Evolutionary conservation across 2,797 vertebrate species (phyloP).

Genomic region (Ctenopoma multispine): DNA sequence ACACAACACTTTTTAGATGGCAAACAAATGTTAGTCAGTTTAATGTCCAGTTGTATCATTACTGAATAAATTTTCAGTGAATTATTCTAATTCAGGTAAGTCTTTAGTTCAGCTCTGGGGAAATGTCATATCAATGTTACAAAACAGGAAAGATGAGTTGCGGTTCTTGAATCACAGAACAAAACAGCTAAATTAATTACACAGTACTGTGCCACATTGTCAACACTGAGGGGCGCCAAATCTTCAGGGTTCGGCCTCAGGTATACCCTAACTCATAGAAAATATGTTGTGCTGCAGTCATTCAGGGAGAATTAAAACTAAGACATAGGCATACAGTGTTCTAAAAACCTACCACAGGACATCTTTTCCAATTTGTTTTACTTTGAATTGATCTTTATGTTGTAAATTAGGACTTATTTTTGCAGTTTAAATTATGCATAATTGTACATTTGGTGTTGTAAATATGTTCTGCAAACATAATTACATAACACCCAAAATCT

Average conservation of each 20-base stretch:
- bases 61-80: not conserved
- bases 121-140: too few species aligned
- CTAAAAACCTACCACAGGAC: not conserved
- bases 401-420: not conserved
- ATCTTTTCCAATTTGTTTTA: not conserved
- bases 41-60: too few species aligned
- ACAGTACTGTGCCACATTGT: not conserved
- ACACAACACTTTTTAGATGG: not conserved
- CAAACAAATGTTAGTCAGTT: not conserved
- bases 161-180: not conserved
- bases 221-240: conserved; percentile 58
- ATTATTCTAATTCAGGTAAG: not conserved
- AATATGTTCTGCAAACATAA: too few species aligned
- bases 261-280: not conserved
- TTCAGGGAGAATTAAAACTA: not conserved
- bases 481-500: too few species aligned
- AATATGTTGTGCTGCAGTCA: not conserved
- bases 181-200: not conserved
- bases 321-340: not conserved
- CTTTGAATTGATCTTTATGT: not conserved
- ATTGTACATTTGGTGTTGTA: too few species aligned
- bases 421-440: not conserved
- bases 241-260: not conserved
- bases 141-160: rapidly evolving
- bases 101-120: not conserved